phyloP scores from a whole-genome alignment of 2,797 vertebrate species.

The Poeciliopsis turneri region DNA sequence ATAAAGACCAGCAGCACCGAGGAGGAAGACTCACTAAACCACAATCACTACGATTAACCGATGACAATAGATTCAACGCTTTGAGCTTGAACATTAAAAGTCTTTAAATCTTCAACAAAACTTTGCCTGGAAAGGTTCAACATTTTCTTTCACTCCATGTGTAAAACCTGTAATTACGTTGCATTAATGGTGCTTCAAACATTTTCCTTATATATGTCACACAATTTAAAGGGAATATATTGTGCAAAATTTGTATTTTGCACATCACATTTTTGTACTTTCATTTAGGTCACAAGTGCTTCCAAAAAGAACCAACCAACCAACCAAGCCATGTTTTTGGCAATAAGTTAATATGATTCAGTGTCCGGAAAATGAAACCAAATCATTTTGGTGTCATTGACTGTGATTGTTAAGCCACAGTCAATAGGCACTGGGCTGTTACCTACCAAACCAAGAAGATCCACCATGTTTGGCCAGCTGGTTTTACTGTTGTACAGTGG shows the following conservation, averaged over 20 bases:
- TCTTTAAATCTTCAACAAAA: background rate
- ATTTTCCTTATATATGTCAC: background rate
- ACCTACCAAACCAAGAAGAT: no score
- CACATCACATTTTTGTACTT: no score
- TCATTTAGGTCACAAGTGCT: no score
- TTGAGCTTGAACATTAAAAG: background rate
- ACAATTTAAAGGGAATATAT: background rate
- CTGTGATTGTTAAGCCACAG: no score
- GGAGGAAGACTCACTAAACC: background rate
- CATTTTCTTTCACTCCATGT: no score
- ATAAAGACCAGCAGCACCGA: slow-evolving; percentile 44
- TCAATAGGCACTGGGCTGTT: no score
- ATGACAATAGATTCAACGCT: background rate
- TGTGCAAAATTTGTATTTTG: background rate
- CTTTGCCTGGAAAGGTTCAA: background rate
- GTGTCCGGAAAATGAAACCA: background rate
- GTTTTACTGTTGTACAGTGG: no score
- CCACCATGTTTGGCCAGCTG: no score
- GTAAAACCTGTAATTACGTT: background rate
- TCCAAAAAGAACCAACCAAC: no score
- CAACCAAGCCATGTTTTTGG: no score
- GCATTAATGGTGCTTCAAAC: background rate
- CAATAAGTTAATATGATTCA: background rate
- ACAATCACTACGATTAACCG: slow-evolving; percentile 23
- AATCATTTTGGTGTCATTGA: no score